These are phyloP conservation scores for Marasmarcha lunaedactyla DNA, from an alignment of 2,888 invertebrate species.

Conservation along the genomic window DNA sequence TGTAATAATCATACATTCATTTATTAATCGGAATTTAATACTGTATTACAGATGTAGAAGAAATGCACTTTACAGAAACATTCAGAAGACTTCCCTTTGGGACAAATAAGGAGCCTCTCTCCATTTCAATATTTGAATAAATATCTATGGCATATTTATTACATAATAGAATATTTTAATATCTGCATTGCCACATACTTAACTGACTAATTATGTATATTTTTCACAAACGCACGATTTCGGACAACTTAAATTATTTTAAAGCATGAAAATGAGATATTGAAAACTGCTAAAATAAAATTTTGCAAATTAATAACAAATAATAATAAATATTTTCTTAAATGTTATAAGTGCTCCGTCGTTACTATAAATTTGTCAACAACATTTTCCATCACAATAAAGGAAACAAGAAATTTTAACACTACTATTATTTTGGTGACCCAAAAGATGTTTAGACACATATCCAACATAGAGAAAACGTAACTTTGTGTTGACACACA, in stretches of 20 bases:
- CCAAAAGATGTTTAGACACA: slow-evolving; percentile 66
- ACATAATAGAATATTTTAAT: slow-evolving; percentile 53
- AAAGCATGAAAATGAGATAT: slow-evolving; percentile 57
- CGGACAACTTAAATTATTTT: slow-evolving; percentile 46
- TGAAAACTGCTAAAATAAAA: slow-evolving; percentile 62
- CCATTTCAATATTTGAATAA: slow-evolving; percentile 50
- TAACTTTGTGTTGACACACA: slow-evolving; percentile 48
- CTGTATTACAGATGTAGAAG: slow-evolving; percentile 86
- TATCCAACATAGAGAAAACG: slow-evolving; percentile 69
- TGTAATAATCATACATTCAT: slow-evolving; percentile 51
- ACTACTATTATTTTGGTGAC: slow-evolving; percentile 59
- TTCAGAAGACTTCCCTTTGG: slow-evolving; percentile 83
- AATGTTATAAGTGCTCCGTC: slow-evolving; percentile 34
- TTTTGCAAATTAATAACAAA: slow-evolving; percentile 66
- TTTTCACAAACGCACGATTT: slow-evolving; percentile 60
- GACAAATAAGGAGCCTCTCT: slow-evolving; percentile 58
- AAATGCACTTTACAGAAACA: slow-evolving; percentile 91
- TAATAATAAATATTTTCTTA: slow-evolving; percentile 29
- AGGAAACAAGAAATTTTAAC: slow-evolving; percentile 46
- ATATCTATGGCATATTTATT: slow-evolving; percentile 49
- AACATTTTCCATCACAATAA: slow-evolving; percentile 65
- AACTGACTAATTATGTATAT: slow-evolving; percentile 70
- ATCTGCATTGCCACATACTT: slow-evolving; percentile 72
- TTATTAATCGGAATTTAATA: slow-evolving; percentile 80
- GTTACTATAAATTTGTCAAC: slow-evolving; percentile 67